phyloP scores from a whole-genome alignment of 1,140 invertebrate genomes.

The Rhynchophorus ferrugineus region DNA sequence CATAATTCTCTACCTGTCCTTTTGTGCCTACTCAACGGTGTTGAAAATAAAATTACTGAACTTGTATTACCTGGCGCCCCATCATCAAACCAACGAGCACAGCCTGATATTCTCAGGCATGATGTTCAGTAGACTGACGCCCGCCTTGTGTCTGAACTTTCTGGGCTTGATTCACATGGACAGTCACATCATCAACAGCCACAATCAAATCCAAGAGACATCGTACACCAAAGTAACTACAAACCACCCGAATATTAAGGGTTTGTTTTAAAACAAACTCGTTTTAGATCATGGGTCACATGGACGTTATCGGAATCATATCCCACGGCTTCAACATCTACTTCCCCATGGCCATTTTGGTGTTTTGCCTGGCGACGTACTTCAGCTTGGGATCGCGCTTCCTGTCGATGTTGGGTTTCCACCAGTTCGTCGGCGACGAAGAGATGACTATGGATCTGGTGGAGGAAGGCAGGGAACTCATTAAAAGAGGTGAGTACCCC shows the following conservation, averaged over 20 bases:
- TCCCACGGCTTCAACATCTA: conserved; percentile 99
- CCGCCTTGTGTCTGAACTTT: conserved; percentile 97
- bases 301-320: conserved; percentile 96
- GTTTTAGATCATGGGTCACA: conserved; percentile 95
- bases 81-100: conserved; percentile 98
- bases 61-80: conserved; percentile 92
- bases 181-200: conserved; percentile 85
- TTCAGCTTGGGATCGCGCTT: conserved; percentile 88
- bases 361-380: conserved; percentile 91
- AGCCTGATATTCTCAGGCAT: conserved; percentile 97
- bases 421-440: conserved; percentile 91
- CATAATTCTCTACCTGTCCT: conserved; percentile 89
- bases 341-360: conserved; percentile 93
- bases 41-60: conserved; percentile 94
- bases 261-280: no score
- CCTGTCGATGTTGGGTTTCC: conserved; percentile 84
- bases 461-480: conserved; percentile 85
- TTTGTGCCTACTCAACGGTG: conserved; percentile 96
- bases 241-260: no score
- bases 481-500: conserved; percentile 74
- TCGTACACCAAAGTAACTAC: conserved; percentile 82
- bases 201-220: conserved; percentile 73
- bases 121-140: conserved; percentile 94
- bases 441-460: conserved; percentile 88
- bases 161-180: conserved; percentile 97